Base-by-base conservation (phyloP, 1,140 invertebrate genomes). In the Dendroctonus ponderosae region DNA sequence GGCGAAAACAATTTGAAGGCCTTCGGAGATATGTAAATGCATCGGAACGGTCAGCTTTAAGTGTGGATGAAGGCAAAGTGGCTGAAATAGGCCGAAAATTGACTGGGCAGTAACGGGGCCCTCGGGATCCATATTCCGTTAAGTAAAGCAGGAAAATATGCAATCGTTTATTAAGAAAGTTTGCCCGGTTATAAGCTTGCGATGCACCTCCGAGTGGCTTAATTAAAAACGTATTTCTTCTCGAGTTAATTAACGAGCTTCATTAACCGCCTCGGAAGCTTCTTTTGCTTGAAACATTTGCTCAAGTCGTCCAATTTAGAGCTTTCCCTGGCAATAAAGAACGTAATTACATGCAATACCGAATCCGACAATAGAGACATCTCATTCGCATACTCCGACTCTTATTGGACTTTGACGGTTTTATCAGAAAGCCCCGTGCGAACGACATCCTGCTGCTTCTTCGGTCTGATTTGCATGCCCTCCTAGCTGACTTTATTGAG, bases 391-490 rank as follows among this genome's bases (percentile, higher is more conserved):
- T 60, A 60, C 12, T 15, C 43, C 58, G 58, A 60, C 58, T 60
- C 58, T 60, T 60, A 60, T 60, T 60, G 58, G 58, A 60, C 58
- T 60, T 60, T 15, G 58, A 60, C 48, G 58, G 58, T 60, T 60
- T 60, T 60, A 60, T 60, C 58, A n/a, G 58, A 60, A 60, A 60
- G 58, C 58, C 58, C 58, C 58, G 58, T 60, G 58, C 58, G 58
- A 60, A 60, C 58, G 58, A 60, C 58, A 60, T 60, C 58, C 58
- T 60, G 58, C 58, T 60, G 58, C 46, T 49, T 26, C 26, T 26
- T 60, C 37, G 11, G 26, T 14, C 43, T 60, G 58, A 60, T 60
- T 60, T 60, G 58, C 58, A 60, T 60, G 44, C 46, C 58, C 58
- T 26, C 26, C 26, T 38, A 39, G 49, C 58, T 60, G 58, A 60